These are phyloP conservation scores for Anguilla marmorata DNA, from an alignment of 2,797 vertebrate species.

Conservation along the genomic window DNA sequence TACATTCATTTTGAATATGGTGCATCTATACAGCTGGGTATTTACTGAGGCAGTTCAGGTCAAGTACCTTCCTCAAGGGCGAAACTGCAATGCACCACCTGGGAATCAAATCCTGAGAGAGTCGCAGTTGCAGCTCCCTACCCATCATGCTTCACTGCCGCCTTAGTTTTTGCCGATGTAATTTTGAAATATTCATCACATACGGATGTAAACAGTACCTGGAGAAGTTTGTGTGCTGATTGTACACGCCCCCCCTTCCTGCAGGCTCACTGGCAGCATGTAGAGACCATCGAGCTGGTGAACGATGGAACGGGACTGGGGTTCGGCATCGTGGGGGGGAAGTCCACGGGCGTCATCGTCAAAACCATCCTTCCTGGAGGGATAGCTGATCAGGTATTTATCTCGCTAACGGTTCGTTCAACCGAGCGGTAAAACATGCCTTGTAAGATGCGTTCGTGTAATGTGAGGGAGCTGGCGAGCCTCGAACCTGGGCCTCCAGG, in stretches of 20 bases:
- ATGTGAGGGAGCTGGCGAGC: too few relatives aligned
- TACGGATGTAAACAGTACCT: neutral
- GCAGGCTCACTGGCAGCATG: constrained; percentile 85
- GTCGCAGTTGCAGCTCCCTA: neutral
- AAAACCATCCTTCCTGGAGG: constrained; percentile 97
- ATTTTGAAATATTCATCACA: neutral
- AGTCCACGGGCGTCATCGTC: constrained; percentile 92
- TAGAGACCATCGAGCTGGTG: constrained; percentile 92
- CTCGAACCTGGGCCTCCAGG: too few relatives aligned
- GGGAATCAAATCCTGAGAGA: neutral
- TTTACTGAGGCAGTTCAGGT: neutral
- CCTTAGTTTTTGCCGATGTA: neutral
- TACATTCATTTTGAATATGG: neutral
- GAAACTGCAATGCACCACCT: neutral
- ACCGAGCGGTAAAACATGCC: too few relatives aligned
- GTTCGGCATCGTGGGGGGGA: constrained; percentile 96
- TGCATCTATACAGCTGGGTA: neutral
- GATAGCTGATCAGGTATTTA: constrained; percentile 88
- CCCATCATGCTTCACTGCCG: neutral
- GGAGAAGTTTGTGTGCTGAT: neutral
- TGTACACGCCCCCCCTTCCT: neutral
- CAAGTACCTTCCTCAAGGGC: neutral
- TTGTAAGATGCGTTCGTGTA: too few relatives aligned
- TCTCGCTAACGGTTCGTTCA: too few relatives aligned
- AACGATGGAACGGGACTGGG: constrained; percentile 96